A percentile compares a stretch with the other conserved stretches of the same genome.
Evolutionary conservation across 2,797 vertebrate species (phyloP).

Genomic region (Loris lydekkerianus): DNA sequence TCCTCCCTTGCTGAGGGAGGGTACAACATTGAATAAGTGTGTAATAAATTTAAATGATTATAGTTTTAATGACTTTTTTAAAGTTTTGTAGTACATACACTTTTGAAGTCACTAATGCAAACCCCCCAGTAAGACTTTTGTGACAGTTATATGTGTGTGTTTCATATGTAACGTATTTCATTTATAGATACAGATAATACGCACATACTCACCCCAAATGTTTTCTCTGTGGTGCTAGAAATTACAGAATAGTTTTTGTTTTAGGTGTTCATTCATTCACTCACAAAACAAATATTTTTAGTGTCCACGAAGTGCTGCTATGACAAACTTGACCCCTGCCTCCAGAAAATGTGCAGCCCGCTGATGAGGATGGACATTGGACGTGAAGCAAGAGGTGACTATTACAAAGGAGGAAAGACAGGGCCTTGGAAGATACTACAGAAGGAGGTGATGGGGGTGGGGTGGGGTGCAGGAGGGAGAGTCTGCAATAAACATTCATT

Average conservation of each 20-base stretch:
- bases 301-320: neutral
- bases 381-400: neutral
- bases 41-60: constrained; percentile 29
- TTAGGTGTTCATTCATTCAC: neutral
- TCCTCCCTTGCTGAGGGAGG: neutral
- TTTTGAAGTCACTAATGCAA: constrained; percentile 29
- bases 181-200: neutral
- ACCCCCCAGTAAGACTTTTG: constrained; percentile 3
- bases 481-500: constrained; percentile 62
- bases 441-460: neutral
- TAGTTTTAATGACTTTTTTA: constrained; percentile 33
- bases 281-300: neutral
- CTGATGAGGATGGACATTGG: neutral
- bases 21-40: neutral
- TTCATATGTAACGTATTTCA: neutral
- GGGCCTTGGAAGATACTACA: neutral
- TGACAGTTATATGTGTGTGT: neutral
- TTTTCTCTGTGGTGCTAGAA: constrained; percentile 50
- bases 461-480: rapidly evolving
- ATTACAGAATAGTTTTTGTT: constrained; percentile 23
- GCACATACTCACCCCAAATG: neutral
- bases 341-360: neutral
- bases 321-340: neutral
- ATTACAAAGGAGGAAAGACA: neutral
- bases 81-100: neutral